Evolutionary conservation across 1,140 invertebrate species (phyloP).

Genomic region (Chrysomallon squamiferum): DNA sequence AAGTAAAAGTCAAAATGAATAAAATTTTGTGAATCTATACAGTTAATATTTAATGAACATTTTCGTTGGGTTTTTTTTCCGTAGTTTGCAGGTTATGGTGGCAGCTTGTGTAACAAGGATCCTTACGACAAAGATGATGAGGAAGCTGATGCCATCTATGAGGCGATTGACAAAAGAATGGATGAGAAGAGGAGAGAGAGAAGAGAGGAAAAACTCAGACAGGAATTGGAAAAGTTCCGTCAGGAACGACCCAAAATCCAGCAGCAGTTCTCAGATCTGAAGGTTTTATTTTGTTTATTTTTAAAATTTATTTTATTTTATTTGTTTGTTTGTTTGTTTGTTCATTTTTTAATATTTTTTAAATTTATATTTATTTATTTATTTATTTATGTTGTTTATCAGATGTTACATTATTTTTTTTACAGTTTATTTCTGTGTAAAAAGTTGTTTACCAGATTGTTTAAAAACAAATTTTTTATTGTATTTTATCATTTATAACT

Average conservation of each 20-base stretch:
- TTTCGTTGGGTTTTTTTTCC: constrained; percentile 8
- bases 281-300: constrained; percentile 63
- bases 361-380: too few species aligned
- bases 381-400: too few species aligned
- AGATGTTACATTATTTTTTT: too few species aligned
- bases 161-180: constrained; percentile 98
- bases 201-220: constrained; percentile 67
- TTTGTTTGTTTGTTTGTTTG: too few species aligned
- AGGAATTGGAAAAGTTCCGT: constrained; percentile 94
- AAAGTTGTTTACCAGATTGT: too few species aligned
- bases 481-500: too few species aligned
- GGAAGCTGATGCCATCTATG: constrained; percentile 99
- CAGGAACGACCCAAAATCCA: constrained; percentile 99
- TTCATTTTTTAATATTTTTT: too few species aligned
- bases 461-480: too few species aligned
- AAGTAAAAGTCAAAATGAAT: too few species aligned
- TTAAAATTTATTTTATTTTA: constrained; percentile 2
- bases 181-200: constrained; percentile 97
- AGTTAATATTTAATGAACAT: too few species aligned
- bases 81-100: constrained; percentile 96
- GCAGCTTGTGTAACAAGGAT: constrained; percentile 97
- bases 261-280: constrained; percentile 98
- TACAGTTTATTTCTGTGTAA: too few species aligned
- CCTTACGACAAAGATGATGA: constrained; percentile 99
- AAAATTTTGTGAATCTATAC: too few species aligned